Conservation (phyloP, 2,113 vertebrate genomes). For the Varanus salvator region DNA sequence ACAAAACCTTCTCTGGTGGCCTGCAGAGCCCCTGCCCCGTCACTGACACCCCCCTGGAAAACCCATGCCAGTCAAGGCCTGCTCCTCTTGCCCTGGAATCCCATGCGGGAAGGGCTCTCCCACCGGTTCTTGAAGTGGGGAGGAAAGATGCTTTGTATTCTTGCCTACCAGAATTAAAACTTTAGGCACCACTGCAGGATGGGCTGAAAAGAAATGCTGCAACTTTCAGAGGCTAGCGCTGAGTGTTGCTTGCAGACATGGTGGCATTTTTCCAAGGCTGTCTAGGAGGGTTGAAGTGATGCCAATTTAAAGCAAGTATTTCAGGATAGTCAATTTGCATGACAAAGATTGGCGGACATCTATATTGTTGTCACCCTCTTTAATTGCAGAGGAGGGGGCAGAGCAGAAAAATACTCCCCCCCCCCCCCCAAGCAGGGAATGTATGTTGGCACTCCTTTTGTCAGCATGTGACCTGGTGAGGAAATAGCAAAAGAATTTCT, state of each 20-base stretch:
- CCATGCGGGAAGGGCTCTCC: not conserved
- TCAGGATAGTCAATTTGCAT: not conserved
- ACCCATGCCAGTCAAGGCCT: not conserved
- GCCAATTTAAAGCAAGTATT: not conserved
- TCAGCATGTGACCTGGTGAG: constrained; percentile 73
- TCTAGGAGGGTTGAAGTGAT: not conserved
- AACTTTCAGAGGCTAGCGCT: not conserved
- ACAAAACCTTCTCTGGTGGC: too few relatives aligned
- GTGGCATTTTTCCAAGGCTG: not conserved
- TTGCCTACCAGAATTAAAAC: not conserved
- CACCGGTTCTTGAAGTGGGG: not conserved
- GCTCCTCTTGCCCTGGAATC: too few relatives aligned
- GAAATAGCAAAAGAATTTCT: constrained; percentile 81
- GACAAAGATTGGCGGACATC: not conserved
- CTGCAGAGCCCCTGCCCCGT: not conserved
- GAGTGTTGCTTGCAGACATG: not conserved
- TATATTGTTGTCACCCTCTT: not conserved
- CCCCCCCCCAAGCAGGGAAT: constrained; percentile 23
- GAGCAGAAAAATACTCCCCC: not conserved
- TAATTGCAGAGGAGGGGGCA: not conserved
- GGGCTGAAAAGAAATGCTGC: not conserved
- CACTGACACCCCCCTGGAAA: not conserved
- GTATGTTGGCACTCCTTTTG: constrained; percentile 53
- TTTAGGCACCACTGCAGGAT: not conserved
- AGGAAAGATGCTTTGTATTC: not conserved